These are phyloP conservation scores for Riparia riparia DNA, from an alignment of 2,113 vertebrate genomes.

Conservation along the genomic window DNA sequence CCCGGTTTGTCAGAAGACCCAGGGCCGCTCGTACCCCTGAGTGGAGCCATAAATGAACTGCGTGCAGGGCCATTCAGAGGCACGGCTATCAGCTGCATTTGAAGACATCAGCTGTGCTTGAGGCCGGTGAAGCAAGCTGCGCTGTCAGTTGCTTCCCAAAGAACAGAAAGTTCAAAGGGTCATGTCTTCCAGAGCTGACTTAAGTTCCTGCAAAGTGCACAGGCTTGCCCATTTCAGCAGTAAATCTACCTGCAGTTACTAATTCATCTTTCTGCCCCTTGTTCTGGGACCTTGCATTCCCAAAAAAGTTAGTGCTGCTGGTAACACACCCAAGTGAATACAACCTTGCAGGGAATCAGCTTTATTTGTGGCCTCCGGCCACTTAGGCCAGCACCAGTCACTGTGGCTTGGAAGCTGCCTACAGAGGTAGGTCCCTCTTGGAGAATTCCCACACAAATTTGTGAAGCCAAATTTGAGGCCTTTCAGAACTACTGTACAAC, in stretches of 20 bases:
- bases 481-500: not conserved
- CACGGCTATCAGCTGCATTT: not conserved
- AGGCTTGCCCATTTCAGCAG: not conserved
- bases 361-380: not conserved
- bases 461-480: not conserved
- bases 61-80: not conserved
- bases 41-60: not conserved
- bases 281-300: not conserved
- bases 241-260: not conserved
- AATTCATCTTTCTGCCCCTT: not conserved
- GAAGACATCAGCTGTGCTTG: not conserved
- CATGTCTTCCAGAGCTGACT: not conserved
- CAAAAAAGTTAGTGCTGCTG: not conserved
- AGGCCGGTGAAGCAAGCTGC: fast-evolving
- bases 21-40: fast-evolving
- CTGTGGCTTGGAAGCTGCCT: not conserved
- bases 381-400: not conserved
- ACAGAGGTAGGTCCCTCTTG: not conserved
- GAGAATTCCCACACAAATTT: not conserved
- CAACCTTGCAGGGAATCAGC: not conserved
- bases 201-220: not conserved
- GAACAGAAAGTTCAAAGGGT: not conserved
- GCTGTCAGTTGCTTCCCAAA: not conserved
- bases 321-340: not conserved
- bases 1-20: not conserved